Conservation (phyloP, 2,888 invertebrate species). For the Archips xylosteana region DNA sequence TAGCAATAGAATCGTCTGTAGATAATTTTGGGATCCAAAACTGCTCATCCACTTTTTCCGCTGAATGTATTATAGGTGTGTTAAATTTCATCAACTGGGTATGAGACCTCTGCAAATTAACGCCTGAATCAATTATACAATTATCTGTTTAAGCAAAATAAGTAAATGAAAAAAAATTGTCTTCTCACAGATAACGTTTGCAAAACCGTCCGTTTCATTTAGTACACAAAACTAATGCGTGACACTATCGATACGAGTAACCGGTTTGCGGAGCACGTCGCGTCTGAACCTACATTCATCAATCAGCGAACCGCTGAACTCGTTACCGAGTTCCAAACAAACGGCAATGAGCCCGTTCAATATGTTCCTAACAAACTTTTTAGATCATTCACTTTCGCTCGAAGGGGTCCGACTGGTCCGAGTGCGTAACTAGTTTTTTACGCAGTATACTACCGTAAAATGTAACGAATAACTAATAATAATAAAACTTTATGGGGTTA, state of each 20-base stretch:
- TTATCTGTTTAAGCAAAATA: too few species aligned
- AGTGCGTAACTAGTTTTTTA: slow-evolving; percentile 52
- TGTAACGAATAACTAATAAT: slow-evolving; percentile 42
- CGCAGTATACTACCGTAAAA: slow-evolving; percentile 44
- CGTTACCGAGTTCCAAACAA: slow-evolving; percentile 77
- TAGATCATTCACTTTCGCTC: slow-evolving; percentile 80
- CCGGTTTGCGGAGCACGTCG: slow-evolving; percentile 51
- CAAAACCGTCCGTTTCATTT: slow-evolving; percentile 46
- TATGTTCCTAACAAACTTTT: slow-evolving; percentile 77
- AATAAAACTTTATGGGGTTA: slow-evolving; percentile 42
- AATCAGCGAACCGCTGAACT: slow-evolving; percentile 79
- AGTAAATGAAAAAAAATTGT: too few species aligned
- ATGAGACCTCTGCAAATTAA: too few species aligned
- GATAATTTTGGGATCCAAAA: too few species aligned
- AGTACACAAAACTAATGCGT: slow-evolving; percentile 66
- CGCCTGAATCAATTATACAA: too few species aligned
- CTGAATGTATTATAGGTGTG: too few species aligned
- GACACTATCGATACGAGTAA: slow-evolving; percentile 69
- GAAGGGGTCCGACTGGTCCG: slow-evolving; percentile 60
- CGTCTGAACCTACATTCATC: slow-evolving; percentile 68
- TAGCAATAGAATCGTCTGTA: too few species aligned
- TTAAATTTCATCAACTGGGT: too few species aligned
- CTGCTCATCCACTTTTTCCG: too few species aligned
- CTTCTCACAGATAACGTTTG: slow-evolving; percentile 24
- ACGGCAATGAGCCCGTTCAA: slow-evolving; percentile 68